Evolutionary conservation across 2,113 vertebrate species (phyloP).

Genomic region (Xenotilapia caudafasciata): DNA sequence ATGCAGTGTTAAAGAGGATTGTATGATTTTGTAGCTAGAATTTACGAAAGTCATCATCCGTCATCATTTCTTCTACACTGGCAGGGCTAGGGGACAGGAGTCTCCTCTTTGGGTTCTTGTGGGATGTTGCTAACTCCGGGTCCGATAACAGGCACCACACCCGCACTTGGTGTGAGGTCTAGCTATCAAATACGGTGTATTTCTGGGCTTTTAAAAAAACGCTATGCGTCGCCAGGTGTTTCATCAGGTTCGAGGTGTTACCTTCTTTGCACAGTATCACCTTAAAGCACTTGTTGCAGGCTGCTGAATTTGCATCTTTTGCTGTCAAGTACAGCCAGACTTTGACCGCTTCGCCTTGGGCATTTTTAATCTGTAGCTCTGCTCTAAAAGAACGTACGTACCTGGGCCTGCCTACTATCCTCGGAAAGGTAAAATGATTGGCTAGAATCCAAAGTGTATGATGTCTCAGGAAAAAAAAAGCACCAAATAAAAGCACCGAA

Average conservation of each 20-base stretch:
- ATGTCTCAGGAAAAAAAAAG: background rate
- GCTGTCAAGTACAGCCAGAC: background rate
- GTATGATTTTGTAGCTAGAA: background rate
- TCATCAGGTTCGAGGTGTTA: background rate
- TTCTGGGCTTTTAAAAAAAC: background rate
- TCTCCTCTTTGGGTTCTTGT: rapidly evolving
- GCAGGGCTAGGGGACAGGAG: rapidly evolving
- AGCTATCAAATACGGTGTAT: background rate
- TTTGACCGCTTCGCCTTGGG: background rate
- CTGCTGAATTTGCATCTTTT: background rate
- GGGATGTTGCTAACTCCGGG: background rate
- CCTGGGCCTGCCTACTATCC: background rate
- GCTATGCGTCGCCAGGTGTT: background rate
- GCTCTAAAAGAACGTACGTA: rapidly evolving
- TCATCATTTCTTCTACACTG: background rate
- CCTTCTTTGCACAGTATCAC: background rate
- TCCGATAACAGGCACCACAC: background rate
- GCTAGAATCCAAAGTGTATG: background rate
- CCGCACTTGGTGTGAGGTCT: rapidly evolving
- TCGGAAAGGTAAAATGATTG: background rate
- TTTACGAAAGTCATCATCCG: background rate
- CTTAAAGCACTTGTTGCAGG: background rate
- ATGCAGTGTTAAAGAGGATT: background rate
- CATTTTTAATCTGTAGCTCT: background rate
- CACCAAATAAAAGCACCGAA: background rate